Conservation (phyloP, 1,140 invertebrate species). For the Cydia splendana region DNA sequence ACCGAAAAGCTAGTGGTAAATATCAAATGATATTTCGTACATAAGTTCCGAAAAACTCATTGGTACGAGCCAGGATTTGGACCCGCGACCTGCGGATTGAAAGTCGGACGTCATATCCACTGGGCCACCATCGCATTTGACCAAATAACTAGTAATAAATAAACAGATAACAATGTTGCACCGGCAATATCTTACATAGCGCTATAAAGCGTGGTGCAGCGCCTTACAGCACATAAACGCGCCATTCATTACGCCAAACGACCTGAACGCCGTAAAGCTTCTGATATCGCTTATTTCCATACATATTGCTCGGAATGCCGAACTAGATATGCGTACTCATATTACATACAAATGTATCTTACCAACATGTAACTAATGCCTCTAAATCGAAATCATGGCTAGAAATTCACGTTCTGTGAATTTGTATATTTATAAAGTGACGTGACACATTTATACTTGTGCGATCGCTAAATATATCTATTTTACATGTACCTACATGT, state of each 20-base stretch:
- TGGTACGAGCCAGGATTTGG: too few species aligned
- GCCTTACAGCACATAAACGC: constrained; percentile 36
- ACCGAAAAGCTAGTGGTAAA: too few species aligned
- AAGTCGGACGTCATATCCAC: too few species aligned
- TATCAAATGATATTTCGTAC: too few species aligned
- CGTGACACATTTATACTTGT: too few species aligned
- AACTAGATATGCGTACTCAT: neutral
- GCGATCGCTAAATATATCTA: too few species aligned
- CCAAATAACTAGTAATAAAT: constrained; percentile 17
- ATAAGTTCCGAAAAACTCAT: too few species aligned
- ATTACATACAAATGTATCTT: neutral
- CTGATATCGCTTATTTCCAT: constrained; percentile 16
- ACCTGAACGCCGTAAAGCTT: constrained; percentile 23
- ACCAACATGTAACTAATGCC: neutral
- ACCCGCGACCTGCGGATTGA: too few species aligned
- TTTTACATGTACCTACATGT: too few species aligned
- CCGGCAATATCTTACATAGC: constrained; percentile 19
- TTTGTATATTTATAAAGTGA: too few species aligned
- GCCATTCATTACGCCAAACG: constrained; percentile 37
- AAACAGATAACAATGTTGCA: constrained; percentile 30
- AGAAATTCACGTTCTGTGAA: too few species aligned
- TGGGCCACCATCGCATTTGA: too few species aligned
- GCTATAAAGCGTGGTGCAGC: constrained; percentile 27
- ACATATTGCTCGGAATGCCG: constrained; percentile 16
- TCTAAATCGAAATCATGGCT: neutral